Evolutionary conservation across 1,140 invertebrate species (phyloP).

Genomic region (Wasmannia auropunctata): DNA sequence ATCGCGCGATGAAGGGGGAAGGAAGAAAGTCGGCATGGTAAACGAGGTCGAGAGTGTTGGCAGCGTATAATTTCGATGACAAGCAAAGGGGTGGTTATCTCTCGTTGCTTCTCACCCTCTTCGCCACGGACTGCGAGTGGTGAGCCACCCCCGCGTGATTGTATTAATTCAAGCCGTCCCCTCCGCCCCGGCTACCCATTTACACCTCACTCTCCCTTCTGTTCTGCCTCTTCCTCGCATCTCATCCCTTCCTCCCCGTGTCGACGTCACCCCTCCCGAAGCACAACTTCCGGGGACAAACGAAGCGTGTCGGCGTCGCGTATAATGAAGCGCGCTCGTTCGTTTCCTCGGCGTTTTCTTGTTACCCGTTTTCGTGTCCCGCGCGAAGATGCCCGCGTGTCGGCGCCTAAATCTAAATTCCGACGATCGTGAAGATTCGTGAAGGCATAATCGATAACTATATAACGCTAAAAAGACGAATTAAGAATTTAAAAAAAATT

Average conservation of each 20-base stretch:
- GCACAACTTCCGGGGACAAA: slow-evolving; percentile 84
- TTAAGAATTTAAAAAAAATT: neutral
- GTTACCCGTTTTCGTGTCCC: slow-evolving; percentile 5
- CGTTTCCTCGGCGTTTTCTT: slow-evolving; percentile 67
- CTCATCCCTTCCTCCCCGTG: neutral
- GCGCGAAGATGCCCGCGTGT: slow-evolving; percentile 21
- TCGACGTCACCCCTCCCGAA: slow-evolving; percentile 74
- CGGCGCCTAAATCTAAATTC: slow-evolving; percentile 42
- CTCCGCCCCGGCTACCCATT: slow-evolving; percentile 73
- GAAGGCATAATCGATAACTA: neutral
- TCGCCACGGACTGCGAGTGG: slow-evolving; percentile 67
- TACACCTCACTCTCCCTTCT: slow-evolving; percentile 66
- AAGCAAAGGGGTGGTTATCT: slow-evolving; percentile 76
- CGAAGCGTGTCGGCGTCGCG: slow-evolving; percentile 84
- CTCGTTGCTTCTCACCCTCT: slow-evolving; percentile 57
- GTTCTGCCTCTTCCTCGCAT: slow-evolving; percentile 60
- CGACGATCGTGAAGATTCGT: neutral
- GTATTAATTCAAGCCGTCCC: slow-evolving; percentile 82
- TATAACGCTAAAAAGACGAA: neutral
- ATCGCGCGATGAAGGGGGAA: neutral
- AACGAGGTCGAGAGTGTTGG: slow-evolving; percentile 73
- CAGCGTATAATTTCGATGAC: slow-evolving; percentile 77
- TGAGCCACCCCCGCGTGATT: slow-evolving; percentile 74
- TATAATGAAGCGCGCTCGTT: slow-evolving; percentile 85
- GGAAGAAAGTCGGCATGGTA: slow-evolving; percentile 60